A percentile compares a stretch with the other conserved stretches of the same genome.
These are phyloP conservation scores for Dendroctonus ponderosae DNA, from an alignment of 1,140 invertebrate species.

Conservation along the genomic window DNA sequence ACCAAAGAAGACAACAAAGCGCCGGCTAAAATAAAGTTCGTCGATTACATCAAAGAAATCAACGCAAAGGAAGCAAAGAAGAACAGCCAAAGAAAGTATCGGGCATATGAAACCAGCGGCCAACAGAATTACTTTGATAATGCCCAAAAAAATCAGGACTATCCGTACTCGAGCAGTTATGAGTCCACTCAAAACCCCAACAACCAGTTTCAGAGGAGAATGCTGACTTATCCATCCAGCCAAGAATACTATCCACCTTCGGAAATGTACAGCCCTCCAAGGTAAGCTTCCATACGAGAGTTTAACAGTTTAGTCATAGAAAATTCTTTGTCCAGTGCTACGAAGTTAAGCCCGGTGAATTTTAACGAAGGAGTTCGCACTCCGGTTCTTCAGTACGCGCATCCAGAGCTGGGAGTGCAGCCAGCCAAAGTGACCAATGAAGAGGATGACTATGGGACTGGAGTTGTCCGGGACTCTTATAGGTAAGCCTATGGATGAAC, in stretches of 20 bases:
- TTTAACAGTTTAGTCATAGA: background rate
- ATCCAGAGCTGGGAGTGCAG: slow-evolving; percentile 74
- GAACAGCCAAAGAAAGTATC: slow-evolving; percentile 57
- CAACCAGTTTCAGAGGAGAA: slow-evolving; percentile 63
- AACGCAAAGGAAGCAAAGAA: slow-evolving; percentile 61
- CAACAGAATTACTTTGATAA: background rate
- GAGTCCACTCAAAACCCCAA: slow-evolving; percentile 36
- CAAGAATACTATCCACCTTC: slow-evolving; percentile 40
- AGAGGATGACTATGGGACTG: slow-evolving; percentile 42
- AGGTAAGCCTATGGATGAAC: slow-evolving; percentile 12
- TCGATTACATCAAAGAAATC: slow-evolving; percentile 65
- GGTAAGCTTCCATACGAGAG: slow-evolving; percentile 3
- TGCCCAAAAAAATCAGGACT: too few relatives aligned
- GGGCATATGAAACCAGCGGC: slow-evolving; percentile 46
- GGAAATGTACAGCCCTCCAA: slow-evolving; percentile 28
- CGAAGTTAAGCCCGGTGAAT: slow-evolving; percentile 54
- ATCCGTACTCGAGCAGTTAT: background rate
- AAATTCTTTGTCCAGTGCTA: slow-evolving; percentile 25
- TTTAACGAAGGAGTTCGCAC: slow-evolving; percentile 68
- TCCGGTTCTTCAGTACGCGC: slow-evolving; percentile 74
- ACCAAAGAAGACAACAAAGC: slow-evolving; percentile 59
- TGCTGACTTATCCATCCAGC: slow-evolving; percentile 64
- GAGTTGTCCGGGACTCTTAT: slow-evolving; percentile 26
- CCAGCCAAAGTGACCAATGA: slow-evolving; percentile 61
- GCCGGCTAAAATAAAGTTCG: slow-evolving; percentile 57